These are phyloP conservation scores for Cephus spinipes DNA, from an alignment of 2,888 invertebrate species.

Conservation along the genomic window DNA sequence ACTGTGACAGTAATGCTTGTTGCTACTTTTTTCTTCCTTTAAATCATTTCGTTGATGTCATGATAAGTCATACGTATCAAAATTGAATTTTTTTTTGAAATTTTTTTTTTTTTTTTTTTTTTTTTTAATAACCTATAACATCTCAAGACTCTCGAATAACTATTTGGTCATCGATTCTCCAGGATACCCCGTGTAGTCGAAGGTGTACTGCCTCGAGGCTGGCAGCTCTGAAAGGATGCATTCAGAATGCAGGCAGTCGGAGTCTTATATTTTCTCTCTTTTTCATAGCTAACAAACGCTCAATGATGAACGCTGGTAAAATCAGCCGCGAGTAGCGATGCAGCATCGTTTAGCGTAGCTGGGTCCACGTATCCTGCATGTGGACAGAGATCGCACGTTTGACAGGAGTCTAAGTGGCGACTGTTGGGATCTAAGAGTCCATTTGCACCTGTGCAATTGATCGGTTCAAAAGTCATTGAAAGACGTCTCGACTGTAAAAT, in stretches of 20 bases:
- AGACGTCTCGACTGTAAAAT: background rate
- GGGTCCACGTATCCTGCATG: background rate
- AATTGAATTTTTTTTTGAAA: background rate
- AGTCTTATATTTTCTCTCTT: background rate
- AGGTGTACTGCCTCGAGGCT: background rate
- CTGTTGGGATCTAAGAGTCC: background rate
- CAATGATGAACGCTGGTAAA: background rate
- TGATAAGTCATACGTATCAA: background rate
- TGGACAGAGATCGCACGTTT: background rate
- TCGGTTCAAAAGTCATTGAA: background rate
- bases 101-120: too few relatives aligned
- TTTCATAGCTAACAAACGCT: background rate
- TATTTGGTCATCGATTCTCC: background rate
- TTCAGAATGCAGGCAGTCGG: background rate
- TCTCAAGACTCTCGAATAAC: background rate
- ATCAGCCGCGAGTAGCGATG: background rate
- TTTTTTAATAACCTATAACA: background rate
- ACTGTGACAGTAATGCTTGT: background rate
- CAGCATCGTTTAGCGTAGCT: background rate
- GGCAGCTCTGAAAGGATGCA: background rate
- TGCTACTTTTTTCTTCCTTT: background rate
- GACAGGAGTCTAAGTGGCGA: background rate
- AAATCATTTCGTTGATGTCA: background rate
- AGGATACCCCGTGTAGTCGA: background rate
- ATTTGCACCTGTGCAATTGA: background rate